Conservation (phyloP, 92 coral and sea anemone genomes). For the Montipora capitata region DNA sequence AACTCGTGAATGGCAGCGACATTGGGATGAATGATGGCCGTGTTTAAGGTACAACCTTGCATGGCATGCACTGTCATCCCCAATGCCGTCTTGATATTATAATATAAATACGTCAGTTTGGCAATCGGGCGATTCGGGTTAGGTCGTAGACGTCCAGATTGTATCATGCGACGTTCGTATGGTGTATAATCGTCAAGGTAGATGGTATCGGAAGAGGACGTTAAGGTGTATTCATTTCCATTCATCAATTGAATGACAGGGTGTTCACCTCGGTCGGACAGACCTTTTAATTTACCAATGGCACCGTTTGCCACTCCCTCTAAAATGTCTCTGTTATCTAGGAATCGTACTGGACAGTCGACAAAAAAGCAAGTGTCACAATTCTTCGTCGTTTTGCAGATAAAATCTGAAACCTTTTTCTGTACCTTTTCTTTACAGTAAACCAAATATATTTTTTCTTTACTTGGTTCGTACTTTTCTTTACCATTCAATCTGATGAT, state of each 20-base stretch:
- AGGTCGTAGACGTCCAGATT: background rate
- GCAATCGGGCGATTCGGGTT: too few species aligned
- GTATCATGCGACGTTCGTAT: background rate
- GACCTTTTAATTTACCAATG: background rate
- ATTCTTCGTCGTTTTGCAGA: background rate
- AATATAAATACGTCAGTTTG: background rate
- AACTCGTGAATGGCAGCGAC: background rate
- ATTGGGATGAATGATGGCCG: constrained; percentile 24
- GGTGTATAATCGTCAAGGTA: background rate
- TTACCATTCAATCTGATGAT: background rate
- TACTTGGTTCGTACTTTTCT: background rate
- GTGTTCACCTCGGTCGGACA: background rate
- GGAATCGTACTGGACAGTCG: constrained; percentile 2
- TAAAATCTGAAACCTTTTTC: background rate
- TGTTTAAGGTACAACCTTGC: background rate
- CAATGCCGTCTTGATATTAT: background rate
- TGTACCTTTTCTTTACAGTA: background rate
- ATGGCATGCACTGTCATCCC: background rate
- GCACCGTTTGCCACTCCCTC: constrained; percentile 20
- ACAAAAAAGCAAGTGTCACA: background rate
- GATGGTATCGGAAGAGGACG: too few species aligned
- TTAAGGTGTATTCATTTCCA: background rate
- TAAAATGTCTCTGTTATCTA: constrained; percentile 4
- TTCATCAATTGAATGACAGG: constrained; percentile 7
- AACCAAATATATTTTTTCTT: background rate